Conservation (phyloP, 2,888 invertebrate genomes). For the Hymenopus coronatus region DNA sequence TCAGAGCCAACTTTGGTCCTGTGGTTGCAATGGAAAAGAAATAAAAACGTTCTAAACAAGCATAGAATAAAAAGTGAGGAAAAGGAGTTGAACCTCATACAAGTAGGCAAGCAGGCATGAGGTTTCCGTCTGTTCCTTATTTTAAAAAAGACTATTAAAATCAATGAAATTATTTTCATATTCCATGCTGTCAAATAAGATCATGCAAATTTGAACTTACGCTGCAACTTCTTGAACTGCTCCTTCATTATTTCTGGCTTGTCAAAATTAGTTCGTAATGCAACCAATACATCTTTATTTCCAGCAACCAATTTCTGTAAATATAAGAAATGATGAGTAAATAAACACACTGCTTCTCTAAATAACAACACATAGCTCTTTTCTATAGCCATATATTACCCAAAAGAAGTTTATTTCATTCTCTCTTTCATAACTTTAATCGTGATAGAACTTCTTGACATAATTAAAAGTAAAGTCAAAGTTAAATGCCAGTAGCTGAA, state of each 20-base stretch:
- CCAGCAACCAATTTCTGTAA: slow-evolving; percentile 73
- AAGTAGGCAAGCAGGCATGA: neutral
- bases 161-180: neutral
- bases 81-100: neutral
- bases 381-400: too few species aligned
- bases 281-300: slow-evolving; percentile 89
- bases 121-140: neutral
- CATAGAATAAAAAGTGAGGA: slow-evolving; percentile 1
- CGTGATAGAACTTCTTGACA: too few species aligned
- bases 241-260: slow-evolving; percentile 99
- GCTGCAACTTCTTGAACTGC: slow-evolving; percentile 82
- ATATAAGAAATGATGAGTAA: neutral
- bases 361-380: neutral
- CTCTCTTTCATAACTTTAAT: too few species aligned
- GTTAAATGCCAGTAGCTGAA: too few species aligned
- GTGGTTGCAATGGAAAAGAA: slow-evolving; percentile 23
- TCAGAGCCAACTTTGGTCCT: slow-evolving; percentile 26
- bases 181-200: neutral
- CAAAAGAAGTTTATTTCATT: too few species aligned
- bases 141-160: neutral
- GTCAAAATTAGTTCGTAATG: slow-evolving; percentile 93
- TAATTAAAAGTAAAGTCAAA: too few species aligned
- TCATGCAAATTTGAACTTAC: slow-evolving; percentile 37
- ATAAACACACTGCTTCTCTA: neutral
- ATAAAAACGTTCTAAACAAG: slow-evolving; percentile 14